These are phyloP conservation scores for Rhagophthalmus giganteus DNA, from an alignment of 2,888 invertebrate genomes.

Conservation along the genomic window DNA sequence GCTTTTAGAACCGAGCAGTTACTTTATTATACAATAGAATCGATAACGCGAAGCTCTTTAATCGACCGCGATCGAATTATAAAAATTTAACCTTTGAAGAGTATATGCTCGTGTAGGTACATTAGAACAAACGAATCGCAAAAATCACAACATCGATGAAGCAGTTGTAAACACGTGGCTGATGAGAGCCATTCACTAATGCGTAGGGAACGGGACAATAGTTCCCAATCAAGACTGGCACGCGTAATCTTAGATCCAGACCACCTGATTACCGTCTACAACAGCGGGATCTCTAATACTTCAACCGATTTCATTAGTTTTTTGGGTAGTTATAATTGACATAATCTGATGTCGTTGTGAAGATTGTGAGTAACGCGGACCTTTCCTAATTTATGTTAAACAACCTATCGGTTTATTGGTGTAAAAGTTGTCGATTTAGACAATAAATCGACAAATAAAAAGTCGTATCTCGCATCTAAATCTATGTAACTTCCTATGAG, in stretches of 20 bases:
- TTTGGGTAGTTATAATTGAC: background rate
- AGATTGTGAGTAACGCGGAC: too few relatives aligned
- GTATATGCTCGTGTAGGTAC: background rate
- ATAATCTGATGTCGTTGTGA: background rate
- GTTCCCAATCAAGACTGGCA: constrained; percentile 31
- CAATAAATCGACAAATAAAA: too few relatives aligned
- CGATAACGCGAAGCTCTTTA: too few relatives aligned
- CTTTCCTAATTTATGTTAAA: too few relatives aligned
- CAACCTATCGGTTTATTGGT: too few relatives aligned
- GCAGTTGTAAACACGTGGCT: constrained; percentile 30
- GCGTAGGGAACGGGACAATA: constrained; percentile 28
- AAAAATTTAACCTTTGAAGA: background rate
- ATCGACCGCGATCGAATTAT: too few relatives aligned
- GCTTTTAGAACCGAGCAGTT: too few relatives aligned
- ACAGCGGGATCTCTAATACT: constrained; percentile 27
- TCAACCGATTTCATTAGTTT: constrained; percentile 21
- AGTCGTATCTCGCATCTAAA: too few relatives aligned
- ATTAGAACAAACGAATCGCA: constrained; percentile 9
- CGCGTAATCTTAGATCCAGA: constrained; percentile 31
- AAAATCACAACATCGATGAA: constrained; percentile 20
- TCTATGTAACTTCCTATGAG: too few relatives aligned
- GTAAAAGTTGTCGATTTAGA: too few relatives aligned
- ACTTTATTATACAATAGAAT: background rate
- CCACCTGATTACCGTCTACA: constrained; percentile 31
- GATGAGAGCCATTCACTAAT: constrained; percentile 30